Evolutionary conservation across 2,113 vertebrate genomes (phyloP).

Genomic region (Peromyscus maniculatus): DNA sequence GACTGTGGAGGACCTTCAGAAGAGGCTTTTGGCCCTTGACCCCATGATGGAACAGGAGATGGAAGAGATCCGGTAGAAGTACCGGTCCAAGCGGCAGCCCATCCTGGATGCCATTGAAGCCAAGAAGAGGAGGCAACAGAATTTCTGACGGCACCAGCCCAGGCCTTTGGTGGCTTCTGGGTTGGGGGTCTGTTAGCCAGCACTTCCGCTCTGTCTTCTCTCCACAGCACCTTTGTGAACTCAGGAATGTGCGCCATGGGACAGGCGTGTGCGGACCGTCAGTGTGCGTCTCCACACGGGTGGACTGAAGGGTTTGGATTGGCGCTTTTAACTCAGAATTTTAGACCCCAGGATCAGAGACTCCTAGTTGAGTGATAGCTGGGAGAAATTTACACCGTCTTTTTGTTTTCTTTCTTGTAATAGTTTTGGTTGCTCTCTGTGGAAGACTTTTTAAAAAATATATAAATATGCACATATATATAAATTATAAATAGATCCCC

Average conservation of each 20-base stretch:
- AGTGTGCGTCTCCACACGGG: slow-evolving; percentile 61
- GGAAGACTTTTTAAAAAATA: slow-evolving; percentile 70
- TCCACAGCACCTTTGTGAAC: slow-evolving; percentile 87
- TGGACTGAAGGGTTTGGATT: slow-evolving; percentile 71
- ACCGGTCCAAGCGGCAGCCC: slow-evolving; percentile 95
- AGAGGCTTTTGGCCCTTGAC: slow-evolving; percentile 92
- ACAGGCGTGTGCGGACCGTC: neutral
- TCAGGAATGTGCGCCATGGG: slow-evolving; percentile 85
- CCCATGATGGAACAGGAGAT: slow-evolving; percentile 99
- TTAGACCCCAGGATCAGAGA: slow-evolving; percentile 75
- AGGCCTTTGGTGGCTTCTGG: slow-evolving; percentile 70
- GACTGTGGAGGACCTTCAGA: slow-evolving; percentile 94
- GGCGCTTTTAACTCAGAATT: slow-evolving; percentile 78
- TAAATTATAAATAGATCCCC: slow-evolving; percentile 80
- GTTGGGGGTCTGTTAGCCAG: slow-evolving; percentile 57
- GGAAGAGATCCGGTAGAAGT: slow-evolving; percentile 96
- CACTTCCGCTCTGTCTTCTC: slow-evolving; percentile 76
- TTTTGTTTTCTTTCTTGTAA: slow-evolving; percentile 71
- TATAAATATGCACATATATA: slow-evolving; percentile 82
- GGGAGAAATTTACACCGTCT: slow-evolving; percentile 65
- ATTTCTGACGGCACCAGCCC: slow-evolving; percentile 88
- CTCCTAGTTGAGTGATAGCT: slow-evolving; percentile 69
- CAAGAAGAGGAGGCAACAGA: slow-evolving; percentile 95
- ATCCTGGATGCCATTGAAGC: slow-evolving; percentile 97
- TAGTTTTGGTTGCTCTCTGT: slow-evolving; percentile 77